Conservation (phyloP, 2,888 invertebrate genomes). For the Volucella zonaria region DNA sequence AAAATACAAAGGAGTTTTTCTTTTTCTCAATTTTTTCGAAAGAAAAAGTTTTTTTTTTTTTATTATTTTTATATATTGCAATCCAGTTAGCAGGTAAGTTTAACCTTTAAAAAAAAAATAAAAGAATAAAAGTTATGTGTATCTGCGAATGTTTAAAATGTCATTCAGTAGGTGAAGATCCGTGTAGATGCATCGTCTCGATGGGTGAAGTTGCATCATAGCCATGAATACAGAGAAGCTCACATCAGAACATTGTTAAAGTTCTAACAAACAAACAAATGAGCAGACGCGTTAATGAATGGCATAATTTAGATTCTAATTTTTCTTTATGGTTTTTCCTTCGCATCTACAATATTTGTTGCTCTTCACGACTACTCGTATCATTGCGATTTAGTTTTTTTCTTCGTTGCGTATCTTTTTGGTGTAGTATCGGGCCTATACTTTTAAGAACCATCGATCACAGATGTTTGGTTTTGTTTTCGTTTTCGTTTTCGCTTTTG, state of each 20-base stretch:
- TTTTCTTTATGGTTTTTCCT: conserved; percentile 28
- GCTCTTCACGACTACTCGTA: neutral
- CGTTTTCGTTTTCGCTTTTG: conserved; percentile 29
- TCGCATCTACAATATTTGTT: conserved; percentile 1
- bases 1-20: conserved; percentile 12
- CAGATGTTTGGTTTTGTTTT: conserved; percentile 30
- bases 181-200: conserved; percentile 32
- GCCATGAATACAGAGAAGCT: conserved; percentile 61
- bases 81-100: conserved; percentile 68
- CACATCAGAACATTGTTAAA: conserved; percentile 49
- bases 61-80: neutral
- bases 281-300: conserved; percentile 40
- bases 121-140: conserved; percentile 2
- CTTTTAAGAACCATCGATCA: conserved; percentile 61
- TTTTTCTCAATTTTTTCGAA: neutral
- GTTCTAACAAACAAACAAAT: conserved; percentile 43
- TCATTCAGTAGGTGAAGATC: conserved; percentile 41
- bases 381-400: neutral
- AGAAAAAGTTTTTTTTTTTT: conserved; percentile 3
- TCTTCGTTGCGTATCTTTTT: neutral
- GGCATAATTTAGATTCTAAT: conserved; percentile 44
- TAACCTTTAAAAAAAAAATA: conserved; percentile 49
- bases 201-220: conserved; percentile 61
- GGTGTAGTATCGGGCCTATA: conserved; percentile 10
- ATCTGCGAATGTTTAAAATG: conserved; percentile 52